These are phyloP conservation scores for Halcyon senegalensis DNA, from an alignment of 2,113 vertebrate species.

Conservation along the genomic window DNA sequence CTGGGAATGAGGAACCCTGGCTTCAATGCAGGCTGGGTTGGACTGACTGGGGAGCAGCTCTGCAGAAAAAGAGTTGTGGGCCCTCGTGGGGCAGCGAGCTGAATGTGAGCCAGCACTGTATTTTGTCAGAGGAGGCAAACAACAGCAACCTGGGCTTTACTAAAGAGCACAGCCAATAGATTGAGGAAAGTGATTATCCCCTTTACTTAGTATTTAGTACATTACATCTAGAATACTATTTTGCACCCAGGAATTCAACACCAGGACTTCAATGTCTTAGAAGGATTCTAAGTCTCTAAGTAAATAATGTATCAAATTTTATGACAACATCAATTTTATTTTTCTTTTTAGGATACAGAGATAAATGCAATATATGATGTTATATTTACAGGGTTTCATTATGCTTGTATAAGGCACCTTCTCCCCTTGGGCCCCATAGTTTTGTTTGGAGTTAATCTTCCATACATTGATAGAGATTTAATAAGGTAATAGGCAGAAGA, in stretches of 20 bases:
- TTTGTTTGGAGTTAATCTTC: slow-evolving; percentile 57
- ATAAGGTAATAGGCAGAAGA: slow-evolving; percentile 48
- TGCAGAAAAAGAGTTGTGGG: neutral
- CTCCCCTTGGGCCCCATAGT: neutral
- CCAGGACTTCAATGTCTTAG: neutral
- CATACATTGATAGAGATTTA: slow-evolving; percentile 30
- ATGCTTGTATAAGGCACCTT: neutral
- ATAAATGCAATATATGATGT: neutral
- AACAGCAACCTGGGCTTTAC: neutral
- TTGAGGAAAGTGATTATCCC: neutral
- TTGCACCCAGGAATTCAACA: neutral
- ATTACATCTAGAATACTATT: neutral
- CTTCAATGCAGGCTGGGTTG: neutral
- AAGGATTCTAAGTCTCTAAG: neutral
- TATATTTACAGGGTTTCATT: neutral
- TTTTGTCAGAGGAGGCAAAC: neutral
- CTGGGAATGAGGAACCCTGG: neutral
- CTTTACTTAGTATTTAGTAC: neutral
- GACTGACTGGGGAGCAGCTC: neutral
- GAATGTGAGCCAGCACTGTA: neutral
- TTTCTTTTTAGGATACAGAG: slow-evolving; percentile 1
- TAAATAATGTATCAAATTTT: neutral
- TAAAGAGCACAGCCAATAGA: neutral
- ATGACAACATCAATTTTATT: neutral
- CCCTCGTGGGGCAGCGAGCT: neutral